Evolutionary conservation across 2,797 vertebrate species (phyloP), one percentile per base, ranked within the genome.

Genomic region (Agapornis canus): DNA sequence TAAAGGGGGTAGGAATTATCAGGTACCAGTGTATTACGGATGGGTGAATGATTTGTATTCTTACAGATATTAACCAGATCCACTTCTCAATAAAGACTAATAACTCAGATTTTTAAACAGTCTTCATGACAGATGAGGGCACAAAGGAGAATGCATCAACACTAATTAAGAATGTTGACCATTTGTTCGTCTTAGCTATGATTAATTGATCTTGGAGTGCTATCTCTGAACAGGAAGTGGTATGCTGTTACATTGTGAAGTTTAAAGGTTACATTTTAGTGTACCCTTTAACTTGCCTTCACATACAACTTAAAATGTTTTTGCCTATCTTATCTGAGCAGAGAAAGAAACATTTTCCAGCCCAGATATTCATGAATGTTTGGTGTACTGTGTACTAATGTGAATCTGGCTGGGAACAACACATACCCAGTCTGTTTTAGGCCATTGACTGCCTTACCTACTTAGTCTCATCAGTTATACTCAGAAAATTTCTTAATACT

Each of bases 61-160:
- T 95, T 97, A 96, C 90, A 96, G 98, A 99, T 95, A 97, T 98
- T 99, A 99, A 98, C 98, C 99, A 99, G 99, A 99, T 97, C 97
- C 95, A 97, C 97, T 98, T 96, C 97, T 98, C 98, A 98, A 98
- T 98, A 98, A 98, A 98, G 98, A 98, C 98, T 98, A 98, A 99
- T 99, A 99, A 99, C 98, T 98, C 98, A 98, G 98, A 98, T 98
- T 98, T 99, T 98, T 98, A 99, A 99, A 99, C 98, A 99, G 98
- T 98, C 97, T 95, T 96, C 97, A 80, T 98, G 98, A 98, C 98
- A 98, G 98, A 98, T 98, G 98, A 98, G 98, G 98, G 98, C 97
- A 95, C 96, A 97, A 98, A 98, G 94, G 96, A 98, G 97, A 98
- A 97, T 98, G 97, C 97, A 98, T 98, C 98, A 97, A 92, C 96